These are phyloP conservation scores for Apotomis capreana DNA, from an alignment of 2,888 invertebrate species.

Conservation along the genomic window DNA sequence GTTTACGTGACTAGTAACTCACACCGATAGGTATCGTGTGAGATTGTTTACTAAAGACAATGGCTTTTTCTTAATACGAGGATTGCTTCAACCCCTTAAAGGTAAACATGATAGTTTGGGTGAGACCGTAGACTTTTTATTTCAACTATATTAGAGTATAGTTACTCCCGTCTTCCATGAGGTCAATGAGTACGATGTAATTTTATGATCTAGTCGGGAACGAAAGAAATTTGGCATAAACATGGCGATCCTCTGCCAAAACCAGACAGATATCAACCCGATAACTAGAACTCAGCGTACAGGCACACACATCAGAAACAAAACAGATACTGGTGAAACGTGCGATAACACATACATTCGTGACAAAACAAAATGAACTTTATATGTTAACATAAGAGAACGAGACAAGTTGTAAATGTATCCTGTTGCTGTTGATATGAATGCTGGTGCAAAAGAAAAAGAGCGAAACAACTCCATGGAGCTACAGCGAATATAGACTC, in stretches of 20 bases:
- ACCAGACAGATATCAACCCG: slow-evolving; percentile 32
- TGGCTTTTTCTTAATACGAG: no score
- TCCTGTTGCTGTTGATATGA: slow-evolving; percentile 17
- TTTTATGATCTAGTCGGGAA: slow-evolving; percentile 21
- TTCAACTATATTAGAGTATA: no score
- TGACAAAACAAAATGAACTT: slow-evolving; percentile 1
- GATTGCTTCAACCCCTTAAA: no score
- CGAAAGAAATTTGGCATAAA: slow-evolving; percentile 38
- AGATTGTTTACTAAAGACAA: no score
- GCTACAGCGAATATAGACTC: not conserved
- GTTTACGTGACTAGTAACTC: slow-evolving; percentile 20
- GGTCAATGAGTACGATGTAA: slow-evolving; percentile 8
- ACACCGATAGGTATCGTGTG: not conserved
- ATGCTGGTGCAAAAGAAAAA: slow-evolving; percentile 8
- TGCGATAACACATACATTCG: slow-evolving; percentile 1
- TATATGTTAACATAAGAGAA: not conserved
- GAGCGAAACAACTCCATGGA: not conserved
- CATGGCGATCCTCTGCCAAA: slow-evolving; percentile 37
- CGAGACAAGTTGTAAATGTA: slow-evolving; percentile 2
- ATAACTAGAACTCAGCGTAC: slow-evolving; percentile 30
- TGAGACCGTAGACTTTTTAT: no score
- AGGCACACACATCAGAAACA: slow-evolving; percentile 27
- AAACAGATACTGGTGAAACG: slow-evolving; percentile 18
- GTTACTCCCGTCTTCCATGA: not conserved
- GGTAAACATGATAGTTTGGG: no score